These are phyloP conservation scores for Seriola quinqueradiata DNA, from an alignment of 2,113 vertebrate species.

Conservation along the genomic window DNA sequence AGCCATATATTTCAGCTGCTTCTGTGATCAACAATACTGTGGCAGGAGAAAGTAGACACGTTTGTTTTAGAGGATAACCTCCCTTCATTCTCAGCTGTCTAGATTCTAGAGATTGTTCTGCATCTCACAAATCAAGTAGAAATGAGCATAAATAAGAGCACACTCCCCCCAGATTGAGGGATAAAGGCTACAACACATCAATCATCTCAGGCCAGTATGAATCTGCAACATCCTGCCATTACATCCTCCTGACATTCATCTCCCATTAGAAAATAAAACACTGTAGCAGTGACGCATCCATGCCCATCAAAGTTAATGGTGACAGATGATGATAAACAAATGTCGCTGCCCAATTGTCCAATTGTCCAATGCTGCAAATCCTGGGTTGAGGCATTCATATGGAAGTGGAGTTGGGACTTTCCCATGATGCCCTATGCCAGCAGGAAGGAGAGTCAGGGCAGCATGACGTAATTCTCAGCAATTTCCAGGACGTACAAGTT, in stretches of 20 bases:
- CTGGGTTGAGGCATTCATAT: constrained; percentile 7
- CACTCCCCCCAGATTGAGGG: constrained; percentile 1
- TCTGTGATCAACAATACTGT: constrained; percentile 23
- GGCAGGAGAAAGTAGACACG: constrained; percentile 6
- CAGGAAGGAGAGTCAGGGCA: constrained; percentile 64
- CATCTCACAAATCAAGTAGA: constrained; percentile 28
- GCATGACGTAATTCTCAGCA: constrained; percentile 74
- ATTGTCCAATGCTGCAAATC: not conserved
- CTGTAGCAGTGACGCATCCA: not conserved
- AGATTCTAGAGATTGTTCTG: constrained; percentile 9
- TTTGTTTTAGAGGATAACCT: constrained; percentile 21
- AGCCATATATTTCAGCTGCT: constrained; percentile 16
- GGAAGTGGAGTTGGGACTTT: not conserved
- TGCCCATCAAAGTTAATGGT: not conserved
- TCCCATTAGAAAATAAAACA: constrained; percentile 17
- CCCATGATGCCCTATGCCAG: not conserved
- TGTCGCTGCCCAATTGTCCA: not conserved
- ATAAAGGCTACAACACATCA: constrained; percentile 10
- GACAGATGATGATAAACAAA: not conserved
- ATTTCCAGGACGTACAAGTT: constrained; percentile 90
- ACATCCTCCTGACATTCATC: constrained; percentile 4
- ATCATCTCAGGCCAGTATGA: not conserved
- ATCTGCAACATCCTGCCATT: not conserved
- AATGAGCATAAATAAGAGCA: constrained; percentile 55
- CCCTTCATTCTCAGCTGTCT: constrained; percentile 33